A percentile compares a stretch with the other conserved stretches of the same genome.
phyloP scores from a whole-genome alignment of 2,113 vertebrate genomes.

The Prolemur simus region DNA sequence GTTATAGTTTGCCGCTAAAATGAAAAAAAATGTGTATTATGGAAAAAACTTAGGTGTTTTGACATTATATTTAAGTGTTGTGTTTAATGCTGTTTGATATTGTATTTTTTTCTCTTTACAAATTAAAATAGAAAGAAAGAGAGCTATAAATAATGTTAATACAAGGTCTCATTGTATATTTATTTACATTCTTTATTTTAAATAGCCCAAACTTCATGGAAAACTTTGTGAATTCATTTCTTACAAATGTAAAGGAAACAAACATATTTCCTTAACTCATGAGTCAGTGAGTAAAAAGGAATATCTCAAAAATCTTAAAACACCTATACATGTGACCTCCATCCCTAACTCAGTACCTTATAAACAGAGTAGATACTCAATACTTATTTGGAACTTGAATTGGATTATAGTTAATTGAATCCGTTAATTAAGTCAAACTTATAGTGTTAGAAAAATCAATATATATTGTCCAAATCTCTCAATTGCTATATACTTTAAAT shows the following conservation, averaged over 20 bases:
- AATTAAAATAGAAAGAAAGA: neutral
- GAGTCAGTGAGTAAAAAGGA: neutral
- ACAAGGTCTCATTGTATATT: neutral
- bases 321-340: neutral
- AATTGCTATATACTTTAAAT: neutral
- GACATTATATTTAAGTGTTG: neutral
- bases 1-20: neutral
- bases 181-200: neutral
- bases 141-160: neutral
- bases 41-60: neutral
- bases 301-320: neutral
- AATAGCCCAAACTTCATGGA: neutral
- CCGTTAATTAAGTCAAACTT: neutral
- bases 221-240: neutral
- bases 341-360: neutral
- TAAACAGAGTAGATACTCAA: neutral
- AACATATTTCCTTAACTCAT: neutral
- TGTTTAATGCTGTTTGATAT: neutral
- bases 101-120: neutral
- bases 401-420: neutral
- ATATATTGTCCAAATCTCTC: neutral
- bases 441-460: neutral
- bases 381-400: constrained; percentile 9
- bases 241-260: neutral
- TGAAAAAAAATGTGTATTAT: neutral